A percentile compares a stretch with the other conserved stretches of the same genome.
These are phyloP conservation scores for Polymixis flavicincta DNA, from an alignment of 2,888 invertebrate genomes.

Conservation along the genomic window DNA sequence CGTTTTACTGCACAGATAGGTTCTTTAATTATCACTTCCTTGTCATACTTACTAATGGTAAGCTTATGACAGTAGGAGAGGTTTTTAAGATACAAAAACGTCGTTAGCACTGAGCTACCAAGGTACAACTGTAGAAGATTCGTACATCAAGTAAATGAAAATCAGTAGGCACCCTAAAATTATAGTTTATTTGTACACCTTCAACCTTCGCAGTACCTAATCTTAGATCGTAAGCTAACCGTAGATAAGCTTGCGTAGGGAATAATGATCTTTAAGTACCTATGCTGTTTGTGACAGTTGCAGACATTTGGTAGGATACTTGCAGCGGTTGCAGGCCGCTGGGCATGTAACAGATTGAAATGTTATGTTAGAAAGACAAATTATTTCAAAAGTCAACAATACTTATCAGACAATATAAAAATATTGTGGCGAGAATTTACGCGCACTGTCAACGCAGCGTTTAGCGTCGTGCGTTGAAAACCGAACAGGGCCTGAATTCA, in stretches of 20 bases:
- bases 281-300: not conserved
- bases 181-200: not conserved
- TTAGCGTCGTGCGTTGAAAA: no score
- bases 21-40: slow-evolving; percentile 28
- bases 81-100: slow-evolving; percentile 16
- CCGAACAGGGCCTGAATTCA: no score
- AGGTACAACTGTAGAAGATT: not conserved
- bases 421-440: no score
- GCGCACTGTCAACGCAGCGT: no score
- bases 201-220: no score
- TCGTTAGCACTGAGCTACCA: slow-evolving; percentile 3
- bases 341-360: not conserved
- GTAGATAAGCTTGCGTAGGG: not conserved
- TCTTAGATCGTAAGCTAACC: no score
- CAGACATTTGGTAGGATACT: not conserved
- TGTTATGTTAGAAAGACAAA: not conserved
- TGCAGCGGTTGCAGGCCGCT: no score
- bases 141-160: not conserved
- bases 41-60: not conserved
- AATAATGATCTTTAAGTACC: not conserved
- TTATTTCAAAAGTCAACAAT: not conserved
- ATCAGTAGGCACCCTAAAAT: not conserved
- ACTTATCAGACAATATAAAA: not conserved
- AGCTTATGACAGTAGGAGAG: not conserved
- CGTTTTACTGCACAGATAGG: slow-evolving; percentile 27